Percentiles rank a stretch among this genome's conserved stretches.
These are phyloP conservation scores for Melitaea athalia DNA, from an alignment of 2,888 invertebrate species.

Conservation along the genomic window DNA sequence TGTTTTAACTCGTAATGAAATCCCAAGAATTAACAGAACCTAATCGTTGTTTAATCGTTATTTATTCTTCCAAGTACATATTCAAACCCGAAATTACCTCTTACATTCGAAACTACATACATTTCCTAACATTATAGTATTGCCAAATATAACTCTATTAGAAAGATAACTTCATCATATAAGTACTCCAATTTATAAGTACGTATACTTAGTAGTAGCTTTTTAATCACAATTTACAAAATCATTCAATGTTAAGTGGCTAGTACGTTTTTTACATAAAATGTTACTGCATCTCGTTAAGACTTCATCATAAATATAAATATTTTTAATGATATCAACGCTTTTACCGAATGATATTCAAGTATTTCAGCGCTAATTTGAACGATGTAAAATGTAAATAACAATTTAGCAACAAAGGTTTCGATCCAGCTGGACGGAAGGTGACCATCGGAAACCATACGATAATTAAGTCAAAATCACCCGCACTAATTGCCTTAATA, in stretches of 20 bases:
- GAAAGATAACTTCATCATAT: neutral
- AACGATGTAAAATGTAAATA: slow-evolving; percentile 22
- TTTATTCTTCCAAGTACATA: neutral
- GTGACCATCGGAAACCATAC: slow-evolving; percentile 64
- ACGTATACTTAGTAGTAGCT: too few species aligned
- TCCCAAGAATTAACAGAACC: slow-evolving; percentile 9
- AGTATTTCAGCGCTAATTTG: slow-evolving; percentile 20
- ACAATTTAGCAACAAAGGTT: slow-evolving; percentile 28
- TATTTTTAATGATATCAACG: neutral
- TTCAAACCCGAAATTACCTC: neutral
- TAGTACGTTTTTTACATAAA: neutral
- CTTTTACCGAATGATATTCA: neutral
- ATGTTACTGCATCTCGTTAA: neutral
- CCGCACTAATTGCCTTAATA: slow-evolving; percentile 76
- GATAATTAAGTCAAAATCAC: slow-evolving; percentile 75
- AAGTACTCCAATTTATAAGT: neutral
- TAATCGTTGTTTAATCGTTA: neutral
- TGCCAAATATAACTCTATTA: too few species aligned
- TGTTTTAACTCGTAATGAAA: slow-evolving; percentile 28
- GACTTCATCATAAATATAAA: neutral
- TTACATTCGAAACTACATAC: too few species aligned
- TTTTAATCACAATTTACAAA: neutral
- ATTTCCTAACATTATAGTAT: too few species aligned
- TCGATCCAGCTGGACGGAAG: slow-evolving; percentile 51
- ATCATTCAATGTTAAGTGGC: neutral